Base-by-base conservation (phyloP, 64 coral and sea anemone species). In the Montipora sp. region DNA sequence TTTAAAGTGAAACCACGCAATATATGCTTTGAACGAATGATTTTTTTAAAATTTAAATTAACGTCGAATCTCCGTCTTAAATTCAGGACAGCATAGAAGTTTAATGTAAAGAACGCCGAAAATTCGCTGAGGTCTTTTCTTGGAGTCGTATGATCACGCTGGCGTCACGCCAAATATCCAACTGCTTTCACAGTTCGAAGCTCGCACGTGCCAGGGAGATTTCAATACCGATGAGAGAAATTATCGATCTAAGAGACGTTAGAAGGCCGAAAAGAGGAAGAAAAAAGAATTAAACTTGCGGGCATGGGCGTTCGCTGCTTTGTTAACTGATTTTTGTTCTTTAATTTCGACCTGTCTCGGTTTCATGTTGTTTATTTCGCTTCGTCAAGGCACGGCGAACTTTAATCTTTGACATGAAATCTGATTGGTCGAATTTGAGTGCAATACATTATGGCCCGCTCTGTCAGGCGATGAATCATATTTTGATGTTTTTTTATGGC, bases 371-470 rank as follows among this genome's bases (percentile, higher is more conserved):
- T 84, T 70, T 84, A 16, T 84, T 36, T 84, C 81, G 65, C 19
- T 49, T 48, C 65, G 61, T n/a, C 5, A 67, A 16, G 36, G 11
- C 65, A 11, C 59, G 27, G 15, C 19, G 82, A 71, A 49, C 82
- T 47, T 71, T 50, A 67, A 67, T 61, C 82, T 84, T 84, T 84
- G 45, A 70, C 82, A 70, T 71, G 16, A 19, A 71, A 70, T 84
- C 5, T 71, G 82, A 84, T 84, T 84, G 82, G 82, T 8, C 70
- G 27, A 8, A 57, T 21, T 67, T 19, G 46, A 47, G 18, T 46
- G 43, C 27, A 44, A 70, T 43, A 70, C 82, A 84, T 51, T 72
- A 84, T 22, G 65, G 15, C 47, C n/a, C 59, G 82, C 48, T 61
- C 43, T 68, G 15, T 18, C 19, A 20, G 67, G 24, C 82, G 45